phyloP scores from a whole-genome alignment of 2,113 vertebrate genomes.

The Heliornis fulica region DNA sequence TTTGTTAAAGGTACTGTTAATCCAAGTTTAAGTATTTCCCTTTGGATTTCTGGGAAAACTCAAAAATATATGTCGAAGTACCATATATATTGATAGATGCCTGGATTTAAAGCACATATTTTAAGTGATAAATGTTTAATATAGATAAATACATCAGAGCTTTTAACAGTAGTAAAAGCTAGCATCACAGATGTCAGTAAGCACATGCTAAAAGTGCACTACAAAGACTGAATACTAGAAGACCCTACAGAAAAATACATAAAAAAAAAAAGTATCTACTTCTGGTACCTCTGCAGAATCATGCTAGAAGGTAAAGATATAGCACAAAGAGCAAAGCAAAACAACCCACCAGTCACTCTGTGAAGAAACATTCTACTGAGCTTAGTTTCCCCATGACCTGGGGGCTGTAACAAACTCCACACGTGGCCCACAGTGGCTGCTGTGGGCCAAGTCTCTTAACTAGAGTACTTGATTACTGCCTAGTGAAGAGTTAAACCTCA shows the following conservation, averaged over 20 bases:
- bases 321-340: neutral
- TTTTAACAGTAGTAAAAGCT: neutral
- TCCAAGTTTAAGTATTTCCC: neutral
- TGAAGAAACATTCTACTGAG: neutral
- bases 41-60: neutral
- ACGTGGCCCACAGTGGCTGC: neutral
- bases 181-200: neutral
- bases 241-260: neutral
- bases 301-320: neutral
- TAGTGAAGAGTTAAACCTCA: neutral
- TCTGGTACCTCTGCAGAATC: neutral
- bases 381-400: neutral
- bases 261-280: neutral
- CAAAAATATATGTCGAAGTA: neutral
- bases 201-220: neutral
- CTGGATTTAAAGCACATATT: neutral
- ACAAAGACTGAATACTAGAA: neutral
- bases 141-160: neutral
- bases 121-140: neutral
- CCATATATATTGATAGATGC: neutral
- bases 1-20: neutral
- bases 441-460: neutral
- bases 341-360: no score
- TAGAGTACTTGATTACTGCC: neutral
- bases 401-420: neutral